Evolutionary conservation across 2,888 invertebrate species (phyloP).

Genomic region (Acleris emargana): DNA sequence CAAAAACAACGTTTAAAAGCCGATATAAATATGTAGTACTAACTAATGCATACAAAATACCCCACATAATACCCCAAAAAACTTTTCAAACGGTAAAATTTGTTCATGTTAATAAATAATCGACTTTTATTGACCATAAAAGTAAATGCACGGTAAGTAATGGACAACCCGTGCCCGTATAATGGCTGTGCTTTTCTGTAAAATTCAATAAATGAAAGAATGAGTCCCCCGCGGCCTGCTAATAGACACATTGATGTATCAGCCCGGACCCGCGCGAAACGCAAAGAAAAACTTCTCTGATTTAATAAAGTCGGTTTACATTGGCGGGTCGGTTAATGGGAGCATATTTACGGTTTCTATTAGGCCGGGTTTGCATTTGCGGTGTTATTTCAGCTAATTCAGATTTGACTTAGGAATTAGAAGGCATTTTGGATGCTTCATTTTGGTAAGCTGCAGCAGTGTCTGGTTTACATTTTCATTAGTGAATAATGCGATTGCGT

Average conservation of each 20-base stretch:
- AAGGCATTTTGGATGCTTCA: no score
- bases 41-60: not conserved
- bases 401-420: no score
- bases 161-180: conserved; percentile 47
- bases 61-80: not conserved
- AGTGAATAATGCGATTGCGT: no score
- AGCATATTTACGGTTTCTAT: conserved; percentile 60
- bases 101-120: conserved; percentile 15
- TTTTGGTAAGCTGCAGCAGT: no score
- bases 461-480: no score
- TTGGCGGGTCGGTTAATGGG: conserved; percentile 54
- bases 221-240: conserved; percentile 59
- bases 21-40: no score
- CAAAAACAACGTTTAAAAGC: no score
- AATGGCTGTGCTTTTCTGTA: conserved; percentile 55
- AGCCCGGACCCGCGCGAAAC: conserved; percentile 43
- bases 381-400: not conserved
- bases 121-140: conserved; percentile 19
- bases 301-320: conserved; percentile 51
- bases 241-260: conserved; percentile 79
- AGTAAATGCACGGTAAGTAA: conserved; percentile 14
- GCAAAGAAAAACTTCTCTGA: conserved; percentile 28
- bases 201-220: conserved; percentile 75
- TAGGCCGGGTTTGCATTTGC: not conserved
- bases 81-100: conserved; percentile 1